These are phyloP conservation scores for Peribatodes rhomboidaria DNA, from an alignment of 2,888 invertebrate species.

Conservation along the genomic window DNA sequence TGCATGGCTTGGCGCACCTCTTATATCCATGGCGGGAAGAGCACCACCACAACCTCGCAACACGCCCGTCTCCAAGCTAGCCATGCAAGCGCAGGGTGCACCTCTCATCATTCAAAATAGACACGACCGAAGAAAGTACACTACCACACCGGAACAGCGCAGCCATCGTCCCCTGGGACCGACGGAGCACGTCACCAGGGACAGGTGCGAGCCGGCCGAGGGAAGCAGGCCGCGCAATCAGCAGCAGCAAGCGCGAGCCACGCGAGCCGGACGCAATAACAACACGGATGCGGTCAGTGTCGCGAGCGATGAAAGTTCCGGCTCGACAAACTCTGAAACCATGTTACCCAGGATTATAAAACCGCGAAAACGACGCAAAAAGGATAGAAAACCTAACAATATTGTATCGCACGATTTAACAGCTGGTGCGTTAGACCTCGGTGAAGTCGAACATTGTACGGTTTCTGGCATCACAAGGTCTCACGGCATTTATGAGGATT, in stretches of 20 bases:
- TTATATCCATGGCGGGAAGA: constrained; percentile 92
- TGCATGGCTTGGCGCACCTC: constrained; percentile 92
- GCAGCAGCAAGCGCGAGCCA: constrained; percentile 76
- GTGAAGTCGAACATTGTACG: constrained; percentile 80
- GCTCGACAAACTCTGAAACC: constrained; percentile 88
- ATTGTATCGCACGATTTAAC: constrained; percentile 80
- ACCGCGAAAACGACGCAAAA: constrained; percentile 95
- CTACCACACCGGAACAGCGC: constrained; percentile 75
- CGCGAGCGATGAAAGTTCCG: constrained; percentile 92
- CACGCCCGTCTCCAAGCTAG: constrained; percentile 90
- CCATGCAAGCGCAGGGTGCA: constrained; percentile 94
- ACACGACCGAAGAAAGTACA: constrained; percentile 85
- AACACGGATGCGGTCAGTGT: constrained; percentile 90
- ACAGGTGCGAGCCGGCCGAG: constrained; percentile 74
- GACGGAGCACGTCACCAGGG: constrained; percentile 68
- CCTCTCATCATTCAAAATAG: constrained; percentile 92
- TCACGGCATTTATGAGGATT: constrained; percentile 81
- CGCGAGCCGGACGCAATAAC: constrained; percentile 78
- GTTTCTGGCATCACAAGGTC: constrained; percentile 68
- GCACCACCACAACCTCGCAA: constrained; percentile 76
- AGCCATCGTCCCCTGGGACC: constrained; percentile 71
- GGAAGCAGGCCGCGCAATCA: constrained; percentile 76
- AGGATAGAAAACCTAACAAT: constrained; percentile 92
- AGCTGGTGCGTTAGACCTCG: constrained; percentile 72
- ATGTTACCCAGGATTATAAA: constrained; percentile 95